phyloP scores from a whole-genome alignment of 2,797 vertebrate genomes.

The Lagocephalus sceleratus region DNA sequence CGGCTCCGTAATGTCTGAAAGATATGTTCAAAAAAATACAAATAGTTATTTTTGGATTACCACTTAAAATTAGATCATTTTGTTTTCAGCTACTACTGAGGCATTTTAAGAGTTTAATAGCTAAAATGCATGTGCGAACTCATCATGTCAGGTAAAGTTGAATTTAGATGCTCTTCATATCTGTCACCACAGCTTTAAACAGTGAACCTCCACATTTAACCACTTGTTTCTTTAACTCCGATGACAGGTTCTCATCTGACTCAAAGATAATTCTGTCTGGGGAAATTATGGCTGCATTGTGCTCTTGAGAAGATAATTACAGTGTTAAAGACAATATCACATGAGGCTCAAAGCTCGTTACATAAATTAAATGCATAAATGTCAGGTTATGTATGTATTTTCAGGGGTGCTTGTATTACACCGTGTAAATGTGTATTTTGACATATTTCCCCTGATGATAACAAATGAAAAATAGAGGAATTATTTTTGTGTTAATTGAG shows the following conservation, averaged over 20 bases:
- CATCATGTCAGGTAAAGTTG: no score
- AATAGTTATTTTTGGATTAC: no score
- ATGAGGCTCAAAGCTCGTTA: slow-evolving; percentile 55
- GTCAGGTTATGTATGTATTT: slow-evolving; percentile 56
- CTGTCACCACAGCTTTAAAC: background rate
- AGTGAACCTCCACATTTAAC: slow-evolving; percentile 12
- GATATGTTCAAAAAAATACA: no score
- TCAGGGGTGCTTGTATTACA: slow-evolving; percentile 35
- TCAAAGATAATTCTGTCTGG: slow-evolving; percentile 70
- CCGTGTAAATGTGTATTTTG: slow-evolving; percentile 31
- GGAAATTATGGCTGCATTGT: slow-evolving; percentile 75
- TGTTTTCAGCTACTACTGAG: no score
- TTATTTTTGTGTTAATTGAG: slow-evolving; percentile 65
- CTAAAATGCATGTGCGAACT: no score
- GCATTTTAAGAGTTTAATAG: no score
- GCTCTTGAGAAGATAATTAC: slow-evolving; percentile 72
- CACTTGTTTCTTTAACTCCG: slow-evolving; percentile 57
- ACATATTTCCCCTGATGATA: slow-evolving; percentile 59
- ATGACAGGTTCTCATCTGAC: slow-evolving; percentile 62
- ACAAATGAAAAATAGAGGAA: slow-evolving; percentile 47
- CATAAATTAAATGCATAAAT: slow-evolving; percentile 64
- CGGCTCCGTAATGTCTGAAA: no score
- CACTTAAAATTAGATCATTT: no score
- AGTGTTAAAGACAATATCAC: slow-evolving; percentile 52
- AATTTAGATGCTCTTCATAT: no score